Base-by-base conservation (phyloP, 2,113 vertebrate species). In the Piprites chloris region DNA sequence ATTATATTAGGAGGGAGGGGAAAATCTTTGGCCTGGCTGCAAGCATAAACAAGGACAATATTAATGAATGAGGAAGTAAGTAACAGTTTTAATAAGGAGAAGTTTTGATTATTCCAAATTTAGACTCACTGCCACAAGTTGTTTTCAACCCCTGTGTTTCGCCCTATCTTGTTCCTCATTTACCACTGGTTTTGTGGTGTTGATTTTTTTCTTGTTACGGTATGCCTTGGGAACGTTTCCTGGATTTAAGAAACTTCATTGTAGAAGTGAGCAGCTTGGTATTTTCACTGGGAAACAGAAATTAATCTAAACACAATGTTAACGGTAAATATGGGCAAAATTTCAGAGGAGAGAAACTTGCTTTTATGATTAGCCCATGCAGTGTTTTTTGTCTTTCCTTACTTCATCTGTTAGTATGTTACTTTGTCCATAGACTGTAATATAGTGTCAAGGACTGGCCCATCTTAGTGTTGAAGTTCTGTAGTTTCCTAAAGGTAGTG, bases 1-100 rank as follows among this genome's bases (percentile, higher is more conserved):
- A 96, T 96, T 87, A 86, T 95, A 89, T 93, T 93, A 3, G 6
- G 66, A 81, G 90, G 86, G 95, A 94, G 83, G 92, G 66, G 56
- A 82, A 88, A 81, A 76, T 95, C 93, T 82, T 90, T 92, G 94
- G 76, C 84, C 93, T 85, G 73, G 28, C 76, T 93, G 76, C 82
- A 74, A 56, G 65, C 19, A 2, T 95, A 93, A 95, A 93, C 83
- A 93, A 90, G 52, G 88, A 18, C 69, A 62, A 16, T 82, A 92
- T 87, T 96, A 95, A 89, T 69, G 53, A 82, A 79, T 26, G 49
- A 90, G 80, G 80, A 93, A 90, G 79, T 65, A 80, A 61, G 79
- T 86, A 97, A 52, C 79, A 85, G 62, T 89, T 85, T 68, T 79
- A 88, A 49, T 72, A 75, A 85, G 56, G 76, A 67, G 76, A 91